phyloP scores from a whole-genome alignment of 1,140 invertebrate species.

The Habropoda laboriosa region DNA sequence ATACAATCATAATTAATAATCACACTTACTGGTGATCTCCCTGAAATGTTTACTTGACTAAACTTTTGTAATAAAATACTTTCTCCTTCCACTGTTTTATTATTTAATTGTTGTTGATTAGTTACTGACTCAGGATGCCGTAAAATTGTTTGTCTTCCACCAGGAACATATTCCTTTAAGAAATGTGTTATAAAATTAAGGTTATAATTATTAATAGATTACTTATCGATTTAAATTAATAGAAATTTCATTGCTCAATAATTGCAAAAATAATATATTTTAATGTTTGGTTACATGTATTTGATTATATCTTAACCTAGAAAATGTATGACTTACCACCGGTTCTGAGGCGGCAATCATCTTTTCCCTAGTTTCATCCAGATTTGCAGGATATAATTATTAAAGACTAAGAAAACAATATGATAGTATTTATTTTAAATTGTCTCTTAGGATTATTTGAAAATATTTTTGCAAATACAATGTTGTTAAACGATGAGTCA shows the following conservation, averaged over 20 bases:
- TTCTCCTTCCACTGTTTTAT: constrained; percentile 76
- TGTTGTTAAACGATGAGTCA: constrained; percentile 10
- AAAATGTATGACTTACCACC: constrained; percentile 83
- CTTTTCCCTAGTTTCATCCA: constrained; percentile 88
- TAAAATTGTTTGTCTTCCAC: constrained; percentile 90
- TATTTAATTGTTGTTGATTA: constrained; percentile 64
- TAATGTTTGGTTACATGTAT: background rate
- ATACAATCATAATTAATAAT: background rate
- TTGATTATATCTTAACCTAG: constrained; percentile 18
- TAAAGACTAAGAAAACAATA: constrained; percentile 36
- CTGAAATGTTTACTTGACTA: constrained; percentile 88
- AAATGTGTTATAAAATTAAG: constrained; percentile 10
- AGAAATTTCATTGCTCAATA: constrained; percentile 24
- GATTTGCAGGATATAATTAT: constrained; percentile 83
- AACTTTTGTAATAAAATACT: constrained; percentile 87
- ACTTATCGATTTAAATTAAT: background rate
- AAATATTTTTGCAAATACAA: constrained; percentile 2
- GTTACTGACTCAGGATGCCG: constrained; percentile 88
- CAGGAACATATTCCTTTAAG: constrained; percentile 93
- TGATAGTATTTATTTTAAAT: constrained; percentile 2
- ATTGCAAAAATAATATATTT: background rate
- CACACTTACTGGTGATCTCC: constrained; percentile 80
- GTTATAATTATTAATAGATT: background rate
- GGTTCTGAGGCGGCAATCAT: constrained; percentile 92
- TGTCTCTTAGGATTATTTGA: background rate